Evolutionary conservation across 2,797 vertebrate genomes (phyloP).

Genomic region (Spea hammondii): DNA sequence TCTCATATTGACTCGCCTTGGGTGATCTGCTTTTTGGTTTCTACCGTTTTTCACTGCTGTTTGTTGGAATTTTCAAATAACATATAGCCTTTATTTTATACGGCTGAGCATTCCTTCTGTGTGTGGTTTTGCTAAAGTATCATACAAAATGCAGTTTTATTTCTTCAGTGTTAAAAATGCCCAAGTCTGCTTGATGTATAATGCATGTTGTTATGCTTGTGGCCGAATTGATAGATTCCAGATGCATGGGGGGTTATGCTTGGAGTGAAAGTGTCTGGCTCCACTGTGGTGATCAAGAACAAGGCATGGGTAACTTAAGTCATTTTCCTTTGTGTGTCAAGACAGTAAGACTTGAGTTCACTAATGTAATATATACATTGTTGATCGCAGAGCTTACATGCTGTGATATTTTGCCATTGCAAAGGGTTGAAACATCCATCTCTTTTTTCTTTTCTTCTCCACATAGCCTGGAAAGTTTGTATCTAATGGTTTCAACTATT

Average conservation of each 20-base stretch:
- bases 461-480: no score
- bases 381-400: no score
- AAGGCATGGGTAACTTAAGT: slow-evolving; percentile 81
- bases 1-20: no score
- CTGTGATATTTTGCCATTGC: no score
- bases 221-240: slow-evolving; percentile 86
- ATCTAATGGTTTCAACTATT: no score
- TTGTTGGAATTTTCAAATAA: no score
- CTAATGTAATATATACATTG: no score
- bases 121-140: not conserved
- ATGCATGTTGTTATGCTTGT: slow-evolving; percentile 66
- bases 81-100: no score
- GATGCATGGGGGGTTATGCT: slow-evolving; percentile 79
- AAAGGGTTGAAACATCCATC: no score
- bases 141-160: slow-evolving; percentile 58
- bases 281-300: slow-evolving; percentile 78
- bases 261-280: slow-evolving; percentile 84
- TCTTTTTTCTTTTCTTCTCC: no score
- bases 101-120: not conserved
- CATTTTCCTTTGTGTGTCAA: not conserved
- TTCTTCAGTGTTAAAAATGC: slow-evolving; percentile 64
- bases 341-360: not conserved
- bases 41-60: no score
- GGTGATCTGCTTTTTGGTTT: no score
- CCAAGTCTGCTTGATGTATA: slow-evolving; percentile 61